These are phyloP conservation scores for Macrosteles quadrilineatus DNA, from an alignment of 1,140 invertebrate genomes.

Conservation along the genomic window DNA sequence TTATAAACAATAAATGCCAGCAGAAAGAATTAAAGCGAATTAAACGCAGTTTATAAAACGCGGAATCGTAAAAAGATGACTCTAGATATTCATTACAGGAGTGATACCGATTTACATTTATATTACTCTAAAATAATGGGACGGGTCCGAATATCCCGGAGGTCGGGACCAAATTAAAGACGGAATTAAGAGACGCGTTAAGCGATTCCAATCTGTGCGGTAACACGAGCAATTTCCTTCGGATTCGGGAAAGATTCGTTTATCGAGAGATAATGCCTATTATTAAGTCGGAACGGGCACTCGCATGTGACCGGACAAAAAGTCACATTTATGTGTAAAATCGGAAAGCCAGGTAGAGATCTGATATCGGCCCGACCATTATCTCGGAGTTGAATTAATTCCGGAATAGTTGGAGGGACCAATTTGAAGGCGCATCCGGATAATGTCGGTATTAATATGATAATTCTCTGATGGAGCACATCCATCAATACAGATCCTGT, in stretches of 20 bases:
- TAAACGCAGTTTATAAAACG: slow-evolving; percentile 5
- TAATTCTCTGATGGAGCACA: slow-evolving; percentile 20
- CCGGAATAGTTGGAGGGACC: slow-evolving; percentile 19
- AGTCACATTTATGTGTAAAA: slow-evolving; percentile 25
- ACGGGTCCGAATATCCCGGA: background rate
- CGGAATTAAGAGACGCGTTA: slow-evolving; percentile 15
- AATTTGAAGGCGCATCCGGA: background rate
- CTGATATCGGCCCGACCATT: slow-evolving; percentile 19
- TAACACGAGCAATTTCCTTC: slow-evolving; percentile 18
- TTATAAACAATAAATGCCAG: slow-evolving; percentile 24
- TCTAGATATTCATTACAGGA: background rate
- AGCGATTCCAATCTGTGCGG: slow-evolving; percentile 15
- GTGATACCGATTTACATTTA: slow-evolving; percentile 25
- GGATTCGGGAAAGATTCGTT: slow-evolving; percentile 25
- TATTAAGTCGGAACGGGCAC: slow-evolving; percentile 9
- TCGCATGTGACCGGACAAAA: slow-evolving; percentile 19
- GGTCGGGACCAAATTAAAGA: slow-evolving; percentile 18
- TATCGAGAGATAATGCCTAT: slow-evolving; percentile 18
- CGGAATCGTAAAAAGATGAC: background rate
- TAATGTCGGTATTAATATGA: slow-evolving; percentile 20
- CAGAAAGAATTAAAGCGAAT: slow-evolving; percentile 13
- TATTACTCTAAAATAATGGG: slow-evolving; percentile 17
- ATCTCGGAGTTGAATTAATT: slow-evolving; percentile 25
- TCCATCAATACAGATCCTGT: slow-evolving; percentile 25
- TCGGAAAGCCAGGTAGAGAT: slow-evolving; percentile 24